A percentile compares a stretch with the other conserved stretches of the same genome.
Conservation (phyloP, 2,113 vertebrate species). For the Rissa tridactyla region DNA sequence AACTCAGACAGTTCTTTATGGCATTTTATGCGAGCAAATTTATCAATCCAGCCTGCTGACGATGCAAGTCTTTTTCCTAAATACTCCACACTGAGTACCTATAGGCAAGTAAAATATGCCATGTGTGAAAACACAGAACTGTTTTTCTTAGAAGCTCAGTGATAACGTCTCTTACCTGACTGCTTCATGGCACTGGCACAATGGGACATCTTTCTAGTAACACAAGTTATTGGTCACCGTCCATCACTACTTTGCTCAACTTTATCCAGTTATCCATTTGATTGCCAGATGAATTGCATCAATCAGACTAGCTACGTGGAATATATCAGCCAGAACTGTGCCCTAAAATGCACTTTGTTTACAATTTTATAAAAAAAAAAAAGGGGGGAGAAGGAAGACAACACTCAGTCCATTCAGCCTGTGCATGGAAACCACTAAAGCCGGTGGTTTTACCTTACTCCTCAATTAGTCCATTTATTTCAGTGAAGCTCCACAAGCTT, state of each 20-base stretch:
- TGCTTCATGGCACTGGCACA: not conserved
- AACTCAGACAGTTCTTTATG: not conserved
- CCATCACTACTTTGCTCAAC: not conserved
- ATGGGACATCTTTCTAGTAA: not conserved
- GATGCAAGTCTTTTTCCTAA: not conserved
- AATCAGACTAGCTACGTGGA: not conserved
- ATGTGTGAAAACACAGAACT: not conserved
- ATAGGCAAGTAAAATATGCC: not conserved
- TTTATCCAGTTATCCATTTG: not conserved
- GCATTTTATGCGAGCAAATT: not conserved
- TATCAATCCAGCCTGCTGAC: not conserved
- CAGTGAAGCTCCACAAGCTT: not conserved
- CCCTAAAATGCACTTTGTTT: not conserved
- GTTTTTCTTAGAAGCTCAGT: not conserved
- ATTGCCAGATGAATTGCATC: not conserved
- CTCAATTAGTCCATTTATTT: conserved; percentile 38
- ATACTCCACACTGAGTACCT: not conserved
- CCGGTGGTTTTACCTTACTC: conserved; percentile 30
- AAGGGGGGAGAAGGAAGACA: not conserved
- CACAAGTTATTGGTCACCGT: not conserved
- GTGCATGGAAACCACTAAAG: not conserved
- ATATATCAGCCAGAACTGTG: not conserved
- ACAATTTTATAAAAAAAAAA: not conserved
- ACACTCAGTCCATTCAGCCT: not conserved
- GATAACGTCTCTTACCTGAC: not conserved